Evolutionary conservation across 23 tunicate species (phyloP).

Genomic region (Corella eumyota): DNA sequence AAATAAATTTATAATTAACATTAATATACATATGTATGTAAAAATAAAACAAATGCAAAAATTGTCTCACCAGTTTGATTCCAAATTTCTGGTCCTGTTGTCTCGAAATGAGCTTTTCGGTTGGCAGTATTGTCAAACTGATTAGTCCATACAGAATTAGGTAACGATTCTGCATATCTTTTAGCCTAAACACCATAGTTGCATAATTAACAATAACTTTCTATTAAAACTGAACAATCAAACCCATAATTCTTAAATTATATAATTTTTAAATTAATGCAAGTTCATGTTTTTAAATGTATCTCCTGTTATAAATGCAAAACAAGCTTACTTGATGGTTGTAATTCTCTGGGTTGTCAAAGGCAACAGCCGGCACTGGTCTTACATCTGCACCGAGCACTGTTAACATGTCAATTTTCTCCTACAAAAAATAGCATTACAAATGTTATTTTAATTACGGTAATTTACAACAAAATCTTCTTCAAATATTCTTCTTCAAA

Average conservation of each 20-base stretch:
- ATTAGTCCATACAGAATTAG: slow-evolving; percentile 91
- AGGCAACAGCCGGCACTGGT: slow-evolving; percentile 97
- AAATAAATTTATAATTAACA: background rate
- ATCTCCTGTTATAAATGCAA: background rate
- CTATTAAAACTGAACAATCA: background rate
- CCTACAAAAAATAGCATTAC: slow-evolving; percentile 30
- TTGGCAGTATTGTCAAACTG: slow-evolving; percentile 93
- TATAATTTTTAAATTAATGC: too few relatives aligned
- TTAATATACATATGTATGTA: background rate
- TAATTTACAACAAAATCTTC: too few relatives aligned
- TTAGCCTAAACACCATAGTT: slow-evolving; percentile 73
- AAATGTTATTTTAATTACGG: too few relatives aligned
- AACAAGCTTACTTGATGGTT: slow-evolving; percentile 64
- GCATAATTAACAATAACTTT: background rate
- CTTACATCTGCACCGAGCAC: slow-evolving; percentile 94
- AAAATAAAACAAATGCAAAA: background rate
- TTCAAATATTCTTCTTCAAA: too few relatives aligned
- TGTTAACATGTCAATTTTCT: slow-evolving; percentile 65
- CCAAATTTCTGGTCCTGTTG: slow-evolving; percentile 98
- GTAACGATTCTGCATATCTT: slow-evolving; percentile 72
- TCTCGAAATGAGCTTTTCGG: slow-evolving; percentile 78
- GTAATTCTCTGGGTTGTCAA: slow-evolving; percentile 92
- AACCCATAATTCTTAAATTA: too few relatives aligned
- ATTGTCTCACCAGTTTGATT: slow-evolving; percentile 55
- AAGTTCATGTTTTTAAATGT: too few relatives aligned